Base-by-base conservation (phyloP, 2,888 invertebrate species). In the Drosophila paramelanica region DNA sequence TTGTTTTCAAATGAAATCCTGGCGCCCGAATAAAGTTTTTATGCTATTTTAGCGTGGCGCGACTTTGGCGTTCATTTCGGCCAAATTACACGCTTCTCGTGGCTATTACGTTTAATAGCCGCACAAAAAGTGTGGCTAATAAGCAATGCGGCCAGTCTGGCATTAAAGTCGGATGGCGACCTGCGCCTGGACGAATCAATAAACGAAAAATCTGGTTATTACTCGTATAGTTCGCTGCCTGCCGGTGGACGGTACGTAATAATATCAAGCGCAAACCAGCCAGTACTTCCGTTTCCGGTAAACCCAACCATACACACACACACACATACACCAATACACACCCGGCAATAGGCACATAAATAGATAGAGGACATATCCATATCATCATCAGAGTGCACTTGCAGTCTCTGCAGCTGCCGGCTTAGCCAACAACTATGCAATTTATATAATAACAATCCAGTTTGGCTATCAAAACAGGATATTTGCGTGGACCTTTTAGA, bases 241-340 rank as follows among this genome's bases (percentile, higher is more conserved):
- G 43, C 45, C 57, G 33, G 49, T 60, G 42, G 64, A 67, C 23
- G 23, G 23, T 61, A 57, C 62, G 70, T 69, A 74, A 71, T 75
- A 67, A 83, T 89, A 88, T 89, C 88, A 87, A 81, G 89, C 79
- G 82, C 88, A 87, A 90, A 84, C 89, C 89, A 89, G 87, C 89
- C 88, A 89, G 76, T 77, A 89, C 88, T 80, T 90, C 90, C 90
- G 91, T 49, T 90, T 86, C 91, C 90, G 90, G 82, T 79, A 73
- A 72, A 77, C 74, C 79, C 86, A 68, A 70, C 71, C 70, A 71
- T 39, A 59, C 55, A 72, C 56, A 58, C 20, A 39, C 31, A 50
- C 31, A 50, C 59, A 53, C 52, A 53, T n/a, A 52, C n/a, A 11
- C 36, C n/a, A n/a, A 56, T 17, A 46, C 45, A 60, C n/a, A 65